phyloP scores from a whole-genome alignment of 2,113 vertebrate genomes.

The Piaya cayana region DNA sequence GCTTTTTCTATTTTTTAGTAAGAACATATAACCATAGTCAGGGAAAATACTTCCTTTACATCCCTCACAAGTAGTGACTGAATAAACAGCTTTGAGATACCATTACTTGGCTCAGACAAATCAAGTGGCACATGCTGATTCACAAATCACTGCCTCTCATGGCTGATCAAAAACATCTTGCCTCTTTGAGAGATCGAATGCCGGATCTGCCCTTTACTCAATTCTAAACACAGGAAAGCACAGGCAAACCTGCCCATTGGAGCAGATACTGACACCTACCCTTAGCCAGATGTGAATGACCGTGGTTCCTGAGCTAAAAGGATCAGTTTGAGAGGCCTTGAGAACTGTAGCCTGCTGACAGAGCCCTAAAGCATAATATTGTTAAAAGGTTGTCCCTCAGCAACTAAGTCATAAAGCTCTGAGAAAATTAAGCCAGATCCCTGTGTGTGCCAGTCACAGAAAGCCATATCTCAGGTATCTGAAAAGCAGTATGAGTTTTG shows the following conservation, averaged over 20 bases:
- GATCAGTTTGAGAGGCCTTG: not conserved
- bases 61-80: not conserved
- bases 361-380: rapidly evolving
- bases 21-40: not conserved
- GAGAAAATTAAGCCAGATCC: not conserved
- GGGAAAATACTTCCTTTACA: not conserved
- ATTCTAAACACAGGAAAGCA: not conserved
- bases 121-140: not conserved
- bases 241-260: not conserved
- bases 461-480: not conserved
- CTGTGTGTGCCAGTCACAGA: not conserved
- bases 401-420: not conserved
- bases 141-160: not conserved
- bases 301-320: not conserved
- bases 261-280: not conserved
- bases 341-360: not conserved
- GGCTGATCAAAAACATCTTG: not conserved
- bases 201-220: not conserved
- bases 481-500: not conserved
- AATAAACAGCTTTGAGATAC: not conserved
- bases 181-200: not conserved
- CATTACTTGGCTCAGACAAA: not conserved
- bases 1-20: not conserved
- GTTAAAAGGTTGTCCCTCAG: not conserved
- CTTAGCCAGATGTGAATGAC: not conserved